Evolutionary conservation across 2,797 vertebrate genomes (phyloP), one percentile per base, ranked within the genome.

Genomic region (Etheostoma perlongum): DNA sequence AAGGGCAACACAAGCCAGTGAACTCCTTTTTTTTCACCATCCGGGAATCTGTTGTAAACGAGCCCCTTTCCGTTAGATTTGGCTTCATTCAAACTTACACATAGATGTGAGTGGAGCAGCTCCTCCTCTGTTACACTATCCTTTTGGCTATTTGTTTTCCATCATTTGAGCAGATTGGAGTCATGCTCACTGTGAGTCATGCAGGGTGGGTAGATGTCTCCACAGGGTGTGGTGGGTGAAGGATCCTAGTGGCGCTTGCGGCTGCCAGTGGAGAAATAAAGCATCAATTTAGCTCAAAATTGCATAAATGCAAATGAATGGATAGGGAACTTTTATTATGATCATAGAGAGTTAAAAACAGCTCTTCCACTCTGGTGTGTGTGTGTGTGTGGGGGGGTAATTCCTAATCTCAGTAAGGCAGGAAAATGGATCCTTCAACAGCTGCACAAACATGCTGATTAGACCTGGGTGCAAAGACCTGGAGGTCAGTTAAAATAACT

Each of bases 181-280:
- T 92, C 91, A 88, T 84, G 69, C 77, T 87, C 40, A 19, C 62
- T 78, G 85, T 95, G 95, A 95, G 78, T 95, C 94, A 95, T 89
- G 74, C 85, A 42, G 77, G 82, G 90, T 83, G 91, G 90, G 87
- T 91, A 83, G 78, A 87, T 93, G 84, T 87, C 88, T 90, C 13
- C 53, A 4, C 73, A 86, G 93, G 94, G 94, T 88, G 95, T 93
- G 93, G 93, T 87, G 78, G 81, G 84, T 71, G 81, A 87, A 60
- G 79, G 90, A 85, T 83, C 85, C 69, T 60, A 70, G 53, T 75
- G 79, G 72, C 6, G 51, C 84, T 83, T 88, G 89, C 0, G 83
- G 88, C 81, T 73, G 65, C 81, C 59, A 77, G 60, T 13, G 60
- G 55, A 75, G 72, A 42, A 81, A 74, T 62, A 73, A 78, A 88